These are phyloP conservation scores for Leucozona laternaria DNA, from an alignment of 2,888 invertebrate species.

Conservation along the genomic window DNA sequence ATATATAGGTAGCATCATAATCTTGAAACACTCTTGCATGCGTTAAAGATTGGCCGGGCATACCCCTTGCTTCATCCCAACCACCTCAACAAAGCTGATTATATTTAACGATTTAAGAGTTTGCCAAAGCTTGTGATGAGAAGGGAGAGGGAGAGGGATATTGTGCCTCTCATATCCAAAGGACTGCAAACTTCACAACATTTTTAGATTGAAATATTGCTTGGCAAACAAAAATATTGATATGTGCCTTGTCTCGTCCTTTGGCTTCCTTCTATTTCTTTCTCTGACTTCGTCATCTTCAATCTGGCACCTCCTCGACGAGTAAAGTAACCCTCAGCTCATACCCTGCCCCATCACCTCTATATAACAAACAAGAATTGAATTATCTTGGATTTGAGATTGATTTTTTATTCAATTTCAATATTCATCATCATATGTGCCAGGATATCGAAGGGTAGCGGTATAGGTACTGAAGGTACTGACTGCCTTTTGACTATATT, in stretches of 20 bases:
- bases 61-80: neutral
- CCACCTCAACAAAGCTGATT: conserved; percentile 64
- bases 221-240: conserved; percentile 73
- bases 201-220: conserved; percentile 70
- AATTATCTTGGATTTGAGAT: conserved; percentile 83
- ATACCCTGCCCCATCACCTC: neutral
- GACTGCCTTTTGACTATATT: conserved; percentile 37
- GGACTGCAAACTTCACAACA: conserved; percentile 10
- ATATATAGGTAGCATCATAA: too few relatives aligned
- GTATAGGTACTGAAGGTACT: neutral
- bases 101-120: conserved; percentile 72
- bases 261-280: conserved; percentile 51
- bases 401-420: conserved; percentile 83
- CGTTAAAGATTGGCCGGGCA: neutral
- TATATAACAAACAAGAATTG: conserved; percentile 77
- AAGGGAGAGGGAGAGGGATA: neutral
- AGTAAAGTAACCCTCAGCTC: too few relatives aligned
- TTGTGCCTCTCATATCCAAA: conserved; percentile 2
- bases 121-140: neutral
- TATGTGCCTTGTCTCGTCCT: conserved; percentile 64
- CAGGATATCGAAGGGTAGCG: conserved; percentile 54
- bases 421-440: conserved; percentile 78
- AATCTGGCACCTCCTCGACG: conserved; percentile 16
- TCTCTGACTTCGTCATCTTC: conserved; percentile 23
- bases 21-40: conserved; percentile 4